Percentiles rank a stretch among this genome's conserved stretches.
phyloP scores from a whole-genome alignment of 2,888 invertebrate species.

The Pammene aurita region DNA sequence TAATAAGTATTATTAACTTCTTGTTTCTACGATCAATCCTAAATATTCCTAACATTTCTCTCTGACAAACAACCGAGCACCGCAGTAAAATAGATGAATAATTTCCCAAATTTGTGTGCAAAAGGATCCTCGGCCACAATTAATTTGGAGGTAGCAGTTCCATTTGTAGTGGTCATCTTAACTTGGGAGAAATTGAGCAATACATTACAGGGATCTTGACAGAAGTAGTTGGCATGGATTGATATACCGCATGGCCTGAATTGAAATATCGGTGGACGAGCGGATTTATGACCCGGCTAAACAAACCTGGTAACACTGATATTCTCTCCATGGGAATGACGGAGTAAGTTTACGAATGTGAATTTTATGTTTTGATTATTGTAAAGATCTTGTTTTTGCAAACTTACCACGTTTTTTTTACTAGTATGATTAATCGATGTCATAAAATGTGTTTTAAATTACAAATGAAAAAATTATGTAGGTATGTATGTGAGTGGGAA shows the following conservation, averaged over 20 bases:
- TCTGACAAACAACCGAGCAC: constrained; percentile 17
- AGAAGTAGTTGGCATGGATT: constrained; percentile 69
- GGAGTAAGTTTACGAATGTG: too few relatives aligned
- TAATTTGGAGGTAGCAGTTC: constrained; percentile 40
- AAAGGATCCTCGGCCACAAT: constrained; percentile 42
- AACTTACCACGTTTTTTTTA: too few relatives aligned
- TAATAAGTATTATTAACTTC: neutral
- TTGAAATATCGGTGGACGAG: constrained; percentile 61
- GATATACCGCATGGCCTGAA: constrained; percentile 67
- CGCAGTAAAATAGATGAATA: constrained; percentile 41
- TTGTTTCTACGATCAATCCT: neutral
- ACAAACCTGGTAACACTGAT: constrained; percentile 47
- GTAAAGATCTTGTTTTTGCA: constrained; percentile 9
- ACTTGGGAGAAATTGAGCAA: constrained; percentile 45
- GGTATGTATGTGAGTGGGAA: too few relatives aligned
- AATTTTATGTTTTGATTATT: neutral
- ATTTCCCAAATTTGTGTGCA: constrained; percentile 42
- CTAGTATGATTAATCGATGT: too few relatives aligned
- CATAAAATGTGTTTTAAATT: too few relatives aligned
- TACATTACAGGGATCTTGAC: constrained; percentile 57
- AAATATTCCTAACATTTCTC: neutral
- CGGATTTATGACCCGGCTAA: constrained; percentile 63
- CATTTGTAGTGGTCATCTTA: constrained; percentile 48
- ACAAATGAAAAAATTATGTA: too few relatives aligned
- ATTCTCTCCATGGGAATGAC: neutral